These are phyloP conservation scores for Sinocyclocheilus anshuiensis DNA, from an alignment of 2,113 vertebrate species.

Conservation along the genomic window DNA sequence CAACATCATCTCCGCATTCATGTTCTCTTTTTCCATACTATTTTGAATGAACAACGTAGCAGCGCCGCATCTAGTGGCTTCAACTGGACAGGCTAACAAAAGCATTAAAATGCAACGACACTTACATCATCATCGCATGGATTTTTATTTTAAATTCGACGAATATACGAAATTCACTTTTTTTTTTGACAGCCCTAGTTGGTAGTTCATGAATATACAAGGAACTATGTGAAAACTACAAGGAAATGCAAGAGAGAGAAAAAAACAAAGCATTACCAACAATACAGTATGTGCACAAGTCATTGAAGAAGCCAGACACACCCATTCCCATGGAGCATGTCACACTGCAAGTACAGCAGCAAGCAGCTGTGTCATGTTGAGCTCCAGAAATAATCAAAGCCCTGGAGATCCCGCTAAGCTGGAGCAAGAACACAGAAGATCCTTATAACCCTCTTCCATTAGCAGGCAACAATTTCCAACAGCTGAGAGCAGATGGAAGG, in stretches of 20 bases:
- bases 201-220: not conserved
- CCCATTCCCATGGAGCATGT: slow-evolving; percentile 27
- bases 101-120: too few relatives aligned
- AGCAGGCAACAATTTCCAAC: slow-evolving; percentile 38
- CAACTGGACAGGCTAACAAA: too few relatives aligned
- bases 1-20: too few relatives aligned
- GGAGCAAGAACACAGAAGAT: slow-evolving; percentile 41
- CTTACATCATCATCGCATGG: too few relatives aligned
- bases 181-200: too few relatives aligned
- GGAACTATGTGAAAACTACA: not conserved
- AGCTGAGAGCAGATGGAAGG: slow-evolving; percentile 42
- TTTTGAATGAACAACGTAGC: too few relatives aligned
- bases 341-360: slow-evolving; percentile 14
- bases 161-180: too few relatives aligned
- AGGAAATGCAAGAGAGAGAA: not conserved
- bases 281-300: not conserved
- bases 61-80: too few relatives aligned
- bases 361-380: slow-evolving; percentile 48
- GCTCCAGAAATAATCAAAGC: slow-evolving; percentile 52
- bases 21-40: too few relatives aligned
- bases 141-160: too few relatives aligned
- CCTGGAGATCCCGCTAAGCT: slow-evolving; percentile 28
- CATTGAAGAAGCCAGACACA: slow-evolving; percentile 8
- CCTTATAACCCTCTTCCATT: slow-evolving; percentile 24
- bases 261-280: not conserved